A percentile compares a stretch with the other conserved stretches of the same genome.
Evolutionary conservation across 1,140 invertebrate genomes (phyloP).

Genomic region (Phocides pigmalion): DNA sequence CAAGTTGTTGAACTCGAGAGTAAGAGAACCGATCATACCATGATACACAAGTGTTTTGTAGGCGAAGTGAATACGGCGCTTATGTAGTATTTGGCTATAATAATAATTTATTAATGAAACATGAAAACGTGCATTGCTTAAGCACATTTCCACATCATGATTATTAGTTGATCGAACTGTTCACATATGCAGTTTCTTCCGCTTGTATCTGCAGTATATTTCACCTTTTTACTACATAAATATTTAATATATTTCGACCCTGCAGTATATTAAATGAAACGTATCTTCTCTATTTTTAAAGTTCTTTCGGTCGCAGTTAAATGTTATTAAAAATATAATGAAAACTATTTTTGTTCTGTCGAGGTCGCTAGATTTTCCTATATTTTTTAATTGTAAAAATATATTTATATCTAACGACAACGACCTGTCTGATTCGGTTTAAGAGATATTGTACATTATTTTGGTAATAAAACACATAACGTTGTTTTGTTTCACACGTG

Average conservation of each 20-base stretch:
- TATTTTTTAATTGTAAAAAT: neutral
- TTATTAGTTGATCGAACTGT: neutral
- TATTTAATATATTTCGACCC: neutral
- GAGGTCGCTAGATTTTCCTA: slow-evolving; percentile 14
- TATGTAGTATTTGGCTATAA: slow-evolving; percentile 51
- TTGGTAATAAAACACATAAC: slow-evolving; percentile 62
- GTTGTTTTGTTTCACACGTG: slow-evolving; percentile 81
- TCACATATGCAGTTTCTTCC: slow-evolving; percentile 4
- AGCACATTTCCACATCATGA: slow-evolving; percentile 9
- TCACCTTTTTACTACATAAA: neutral
- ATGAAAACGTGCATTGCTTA: slow-evolving; percentile 39
- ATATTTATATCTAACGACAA: slow-evolving; percentile 1
- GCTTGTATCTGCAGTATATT: slow-evolving; percentile 1
- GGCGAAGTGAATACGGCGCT: slow-evolving; percentile 43
- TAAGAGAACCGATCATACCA: slow-evolving; percentile 27
- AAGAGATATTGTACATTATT: slow-evolving; percentile 29
- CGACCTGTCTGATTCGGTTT: slow-evolving; percentile 18
- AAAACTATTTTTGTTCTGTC: neutral
- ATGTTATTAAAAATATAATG: neutral
- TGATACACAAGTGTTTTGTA: slow-evolving; percentile 40
- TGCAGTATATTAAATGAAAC: neutral
- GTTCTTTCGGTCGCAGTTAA: neutral
- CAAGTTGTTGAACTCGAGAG: slow-evolving; percentile 45
- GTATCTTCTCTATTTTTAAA: neutral
- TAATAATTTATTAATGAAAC: slow-evolving; percentile 9